phyloP scores from a whole-genome alignment of 1,140 invertebrate species.

The Watersipora subatra region DNA sequence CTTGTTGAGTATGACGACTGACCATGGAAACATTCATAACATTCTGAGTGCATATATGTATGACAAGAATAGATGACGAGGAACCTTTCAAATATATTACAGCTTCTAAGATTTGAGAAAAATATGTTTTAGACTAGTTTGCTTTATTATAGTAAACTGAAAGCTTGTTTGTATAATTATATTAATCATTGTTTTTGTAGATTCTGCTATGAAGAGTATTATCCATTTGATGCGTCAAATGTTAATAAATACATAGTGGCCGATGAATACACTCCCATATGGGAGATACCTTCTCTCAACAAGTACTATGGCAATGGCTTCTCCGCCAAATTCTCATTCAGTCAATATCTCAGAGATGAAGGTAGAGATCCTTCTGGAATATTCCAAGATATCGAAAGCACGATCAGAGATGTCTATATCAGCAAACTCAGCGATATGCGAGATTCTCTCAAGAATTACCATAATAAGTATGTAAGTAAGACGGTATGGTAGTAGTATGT shows the following conservation, averaged over 20 bases:
- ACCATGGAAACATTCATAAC: too few species aligned
- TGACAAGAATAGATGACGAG: too few species aligned
- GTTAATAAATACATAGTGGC: slow-evolving; percentile 84
- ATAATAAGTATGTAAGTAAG: too few species aligned
- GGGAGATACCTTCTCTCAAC: slow-evolving; percentile 51
- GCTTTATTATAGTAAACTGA: too few species aligned
- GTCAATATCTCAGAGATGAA: neutral
- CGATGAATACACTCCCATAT: slow-evolving; percentile 84
- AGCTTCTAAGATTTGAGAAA: too few species aligned
- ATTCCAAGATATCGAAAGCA: slow-evolving; percentile 66
- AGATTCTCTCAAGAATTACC: slow-evolving; percentile 16
- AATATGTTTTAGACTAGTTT: too few species aligned
- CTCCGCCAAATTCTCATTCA: neutral
- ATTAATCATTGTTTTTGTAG: slow-evolving; percentile 47
- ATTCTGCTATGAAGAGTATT: slow-evolving; percentile 80
- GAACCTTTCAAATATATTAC: too few species aligned
- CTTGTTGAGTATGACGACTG: too few species aligned
- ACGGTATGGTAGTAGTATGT: too few species aligned
- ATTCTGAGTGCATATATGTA: too few species aligned
- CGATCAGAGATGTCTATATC: slow-evolving; percentile 58
- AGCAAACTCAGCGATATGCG: slow-evolving; percentile 55
- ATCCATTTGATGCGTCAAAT: slow-evolving; percentile 70
- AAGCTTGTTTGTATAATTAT: too few species aligned
- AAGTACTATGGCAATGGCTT: neutral
- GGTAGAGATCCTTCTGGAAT: neutral